Evolutionary conservation across 2,888 invertebrate genomes (phyloP).

Genomic region (Dasypolia templi): DNA sequence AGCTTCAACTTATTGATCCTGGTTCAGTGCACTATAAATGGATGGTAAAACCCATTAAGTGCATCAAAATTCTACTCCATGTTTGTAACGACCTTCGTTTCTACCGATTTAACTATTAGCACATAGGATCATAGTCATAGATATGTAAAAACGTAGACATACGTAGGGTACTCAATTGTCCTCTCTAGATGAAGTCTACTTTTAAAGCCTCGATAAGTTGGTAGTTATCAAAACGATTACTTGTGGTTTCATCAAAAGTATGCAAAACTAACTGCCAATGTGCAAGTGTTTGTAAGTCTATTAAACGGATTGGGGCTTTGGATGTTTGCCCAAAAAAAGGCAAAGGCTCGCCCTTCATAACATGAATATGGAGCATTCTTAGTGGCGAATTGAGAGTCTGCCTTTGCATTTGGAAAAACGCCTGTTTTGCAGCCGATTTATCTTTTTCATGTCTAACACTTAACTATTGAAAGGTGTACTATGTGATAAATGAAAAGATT

Average conservation of each 20-base stretch:
- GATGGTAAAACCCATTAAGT: slow-evolving; percentile 47
- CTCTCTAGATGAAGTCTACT: not conserved
- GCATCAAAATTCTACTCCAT: slow-evolving; percentile 54
- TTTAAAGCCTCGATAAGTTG: not conserved
- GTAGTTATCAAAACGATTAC: slow-evolving; percentile 6
- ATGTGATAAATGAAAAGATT: too few species aligned
- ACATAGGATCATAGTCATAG: slow-evolving; percentile 18
- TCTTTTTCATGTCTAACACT: not conserved
- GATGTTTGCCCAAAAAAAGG: slow-evolving; percentile 27
- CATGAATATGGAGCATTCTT: slow-evolving; percentile 37
- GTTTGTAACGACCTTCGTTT: slow-evolving; percentile 39
- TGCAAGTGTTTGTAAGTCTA: slow-evolving; percentile 18
- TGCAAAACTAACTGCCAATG: not conserved
- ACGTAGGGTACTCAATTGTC: not conserved
- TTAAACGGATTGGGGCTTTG: slow-evolving; percentile 19
- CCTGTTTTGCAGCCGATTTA: not conserved
- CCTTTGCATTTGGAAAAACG: not conserved
- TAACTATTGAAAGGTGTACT: not conserved
- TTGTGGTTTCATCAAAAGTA: not conserved
- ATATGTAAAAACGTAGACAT: slow-evolving; percentile 7
- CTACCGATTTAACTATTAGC: slow-evolving; percentile 40
- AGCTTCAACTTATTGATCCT: slow-evolving; percentile 53
- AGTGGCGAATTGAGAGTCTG: slow-evolving; percentile 1
- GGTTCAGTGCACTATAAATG: slow-evolving; percentile 53
- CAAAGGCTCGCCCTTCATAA: slow-evolving; percentile 4